A percentile compares a stretch with the other conserved stretches of the same genome.
Evolutionary conservation across 2,797 vertebrate genomes (phyloP).

Genomic region (Anolis apletophallus): DNA sequence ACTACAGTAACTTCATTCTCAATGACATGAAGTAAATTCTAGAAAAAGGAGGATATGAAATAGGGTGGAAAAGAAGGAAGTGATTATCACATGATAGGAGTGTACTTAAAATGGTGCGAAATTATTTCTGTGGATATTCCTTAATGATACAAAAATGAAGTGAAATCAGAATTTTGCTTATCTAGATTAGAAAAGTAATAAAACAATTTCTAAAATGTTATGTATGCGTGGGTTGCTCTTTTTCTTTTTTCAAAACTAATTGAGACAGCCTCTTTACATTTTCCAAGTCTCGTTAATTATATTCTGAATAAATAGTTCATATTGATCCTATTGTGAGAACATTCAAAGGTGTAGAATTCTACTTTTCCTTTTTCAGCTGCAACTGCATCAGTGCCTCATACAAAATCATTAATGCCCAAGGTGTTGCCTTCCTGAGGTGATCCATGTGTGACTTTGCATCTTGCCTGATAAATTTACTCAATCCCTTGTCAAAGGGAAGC

Average conservation of each 20-base stretch:
- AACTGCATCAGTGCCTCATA: background rate
- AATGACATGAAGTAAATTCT: no score
- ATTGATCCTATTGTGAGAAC: background rate
- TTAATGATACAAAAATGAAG: background rate
- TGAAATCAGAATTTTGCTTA: background rate
- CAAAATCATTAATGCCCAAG: background rate
- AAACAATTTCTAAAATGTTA: background rate
- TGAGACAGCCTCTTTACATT: background rate
- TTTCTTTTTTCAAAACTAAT: background rate
- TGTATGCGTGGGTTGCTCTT: background rate
- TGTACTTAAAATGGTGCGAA: background rate
- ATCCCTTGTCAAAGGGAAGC: conserved; percentile 24
- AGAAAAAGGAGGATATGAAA: no score
- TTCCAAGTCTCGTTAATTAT: background rate
- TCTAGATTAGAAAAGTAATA: background rate
- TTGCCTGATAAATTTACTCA: conserved; percentile 11
- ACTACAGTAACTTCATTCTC: background rate
- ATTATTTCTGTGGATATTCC: background rate
- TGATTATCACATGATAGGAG: background rate
- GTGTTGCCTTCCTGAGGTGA: background rate
- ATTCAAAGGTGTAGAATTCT: background rate
- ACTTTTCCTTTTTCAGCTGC: background rate
- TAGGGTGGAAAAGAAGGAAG: no score
- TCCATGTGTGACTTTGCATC: conserved; percentile 4
- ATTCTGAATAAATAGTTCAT: background rate